A percentile compares a stretch with the other conserved stretches of the same genome.
These are phyloP conservation scores for Nanger granti DNA, from an alignment of 2,113 vertebrate genomes.

Conservation along the genomic window DNA sequence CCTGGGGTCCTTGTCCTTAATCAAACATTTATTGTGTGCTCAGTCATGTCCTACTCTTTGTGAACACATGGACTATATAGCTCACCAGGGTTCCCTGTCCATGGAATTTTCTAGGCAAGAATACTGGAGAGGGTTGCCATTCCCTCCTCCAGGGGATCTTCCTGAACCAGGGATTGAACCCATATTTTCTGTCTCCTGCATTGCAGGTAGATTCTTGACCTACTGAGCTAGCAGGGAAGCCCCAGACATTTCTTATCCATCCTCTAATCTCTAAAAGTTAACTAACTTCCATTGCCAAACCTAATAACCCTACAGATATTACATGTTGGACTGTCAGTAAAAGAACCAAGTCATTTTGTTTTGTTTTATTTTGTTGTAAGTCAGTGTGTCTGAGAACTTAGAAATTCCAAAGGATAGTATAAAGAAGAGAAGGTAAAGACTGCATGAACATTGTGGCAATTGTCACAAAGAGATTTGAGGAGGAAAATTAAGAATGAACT, in stretches of 20 bases:
- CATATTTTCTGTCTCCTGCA: neutral
- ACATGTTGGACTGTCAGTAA: neutral
- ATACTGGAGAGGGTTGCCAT: neutral
- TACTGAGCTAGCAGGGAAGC: neutral
- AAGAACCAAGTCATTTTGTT: neutral
- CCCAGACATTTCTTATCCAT: neutral
- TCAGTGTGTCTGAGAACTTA: neutral
- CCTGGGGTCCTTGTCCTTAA: neutral
- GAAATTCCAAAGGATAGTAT: neutral
- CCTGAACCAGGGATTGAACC: neutral
- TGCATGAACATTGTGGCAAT: neutral
- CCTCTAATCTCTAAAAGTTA: neutral
- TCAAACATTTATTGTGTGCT: neutral
- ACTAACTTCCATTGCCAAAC: neutral
- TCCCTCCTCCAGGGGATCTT: neutral
- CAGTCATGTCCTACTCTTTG: neutral
- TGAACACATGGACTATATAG: neutral
- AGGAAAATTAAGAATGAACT: neutral
- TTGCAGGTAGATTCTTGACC: neutral
- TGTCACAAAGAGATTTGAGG: neutral
- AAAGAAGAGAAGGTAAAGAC: neutral
- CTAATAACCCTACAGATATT: neutral
- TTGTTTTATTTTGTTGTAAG: neutral
- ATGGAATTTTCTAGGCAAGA: neutral
- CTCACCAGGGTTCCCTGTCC: neutral